phyloP scores from a whole-genome alignment of 2,113 vertebrate species.

The Apus apus region DNA sequence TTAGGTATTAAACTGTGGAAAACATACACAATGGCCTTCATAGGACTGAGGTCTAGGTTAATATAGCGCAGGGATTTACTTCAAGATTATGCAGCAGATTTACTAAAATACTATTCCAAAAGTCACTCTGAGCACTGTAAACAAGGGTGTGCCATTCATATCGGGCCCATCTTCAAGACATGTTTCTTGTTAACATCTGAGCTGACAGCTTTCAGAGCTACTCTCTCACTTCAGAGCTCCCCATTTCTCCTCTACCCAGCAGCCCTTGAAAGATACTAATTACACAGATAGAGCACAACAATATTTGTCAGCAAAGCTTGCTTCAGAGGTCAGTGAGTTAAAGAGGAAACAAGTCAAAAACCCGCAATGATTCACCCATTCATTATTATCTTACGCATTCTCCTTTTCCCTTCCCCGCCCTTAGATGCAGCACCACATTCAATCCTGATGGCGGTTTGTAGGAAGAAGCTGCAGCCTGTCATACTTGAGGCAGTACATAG shows the following conservation, averaged over 20 bases:
- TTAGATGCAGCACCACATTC: not conserved
- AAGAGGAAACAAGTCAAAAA: not conserved
- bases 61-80: not conserved
- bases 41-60: not conserved
- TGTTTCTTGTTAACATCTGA: not conserved
- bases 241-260: not conserved
- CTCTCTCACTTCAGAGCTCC: not conserved
- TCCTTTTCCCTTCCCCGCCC: not conserved
- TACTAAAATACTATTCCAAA: not conserved
- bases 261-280: not conserved
- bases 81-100: not conserved
- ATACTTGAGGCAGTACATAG: not conserved
- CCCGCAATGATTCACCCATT: not conserved
- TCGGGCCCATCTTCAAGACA: not conserved
- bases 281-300: not conserved
- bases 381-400: not conserved
- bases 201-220: not conserved
- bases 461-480: not conserved
- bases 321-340: not conserved
- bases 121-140: not conserved
- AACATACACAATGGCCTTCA: not conserved
- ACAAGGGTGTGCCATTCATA: not conserved
- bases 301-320: slow-evolving; percentile 22
- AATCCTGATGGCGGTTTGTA: not conserved
- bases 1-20: not conserved